These are phyloP conservation scores for Pseudococcus viburni DNA, from an alignment of 2,888 invertebrate genomes.

Conservation along the genomic window DNA sequence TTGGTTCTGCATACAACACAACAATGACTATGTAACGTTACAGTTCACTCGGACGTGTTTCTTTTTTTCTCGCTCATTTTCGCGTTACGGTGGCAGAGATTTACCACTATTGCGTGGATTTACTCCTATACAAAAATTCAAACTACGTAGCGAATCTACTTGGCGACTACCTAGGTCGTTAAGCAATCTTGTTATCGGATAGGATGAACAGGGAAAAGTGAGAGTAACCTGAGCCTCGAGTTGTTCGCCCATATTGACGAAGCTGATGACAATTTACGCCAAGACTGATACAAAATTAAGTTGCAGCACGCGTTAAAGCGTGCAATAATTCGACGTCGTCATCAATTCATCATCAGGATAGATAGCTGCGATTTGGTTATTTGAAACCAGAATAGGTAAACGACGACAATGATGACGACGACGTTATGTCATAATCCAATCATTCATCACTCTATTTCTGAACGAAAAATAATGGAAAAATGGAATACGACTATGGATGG, in stretches of 20 bases:
- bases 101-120: not conserved
- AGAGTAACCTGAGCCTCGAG: not conserved
- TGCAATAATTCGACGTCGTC: conserved; percentile 28
- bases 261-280: not conserved
- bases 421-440: not conserved
- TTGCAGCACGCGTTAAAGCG: conserved; percentile 24
- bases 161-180: not conserved
- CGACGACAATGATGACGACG: not conserved
- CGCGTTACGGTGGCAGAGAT: not conserved
- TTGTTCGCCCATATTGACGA: not conserved
- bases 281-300: not conserved
- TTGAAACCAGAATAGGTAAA: not conserved
- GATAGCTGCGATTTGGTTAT: not conserved
- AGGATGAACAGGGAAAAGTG: not conserved
- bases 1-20: conserved; percentile 5
- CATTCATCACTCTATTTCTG: not conserved
- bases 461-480: not conserved
- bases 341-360: not conserved
- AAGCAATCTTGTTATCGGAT: not conserved
- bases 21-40: conserved; percentile 26
- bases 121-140: not conserved
- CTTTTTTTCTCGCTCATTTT: conserved; percentile 11
- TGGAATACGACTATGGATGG: not conserved
- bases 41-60: conserved; percentile 40
- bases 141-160: no score